Evolutionary conservation across 2,113 vertebrate genomes (phyloP).

Genomic region (Cebus imitator): DNA sequence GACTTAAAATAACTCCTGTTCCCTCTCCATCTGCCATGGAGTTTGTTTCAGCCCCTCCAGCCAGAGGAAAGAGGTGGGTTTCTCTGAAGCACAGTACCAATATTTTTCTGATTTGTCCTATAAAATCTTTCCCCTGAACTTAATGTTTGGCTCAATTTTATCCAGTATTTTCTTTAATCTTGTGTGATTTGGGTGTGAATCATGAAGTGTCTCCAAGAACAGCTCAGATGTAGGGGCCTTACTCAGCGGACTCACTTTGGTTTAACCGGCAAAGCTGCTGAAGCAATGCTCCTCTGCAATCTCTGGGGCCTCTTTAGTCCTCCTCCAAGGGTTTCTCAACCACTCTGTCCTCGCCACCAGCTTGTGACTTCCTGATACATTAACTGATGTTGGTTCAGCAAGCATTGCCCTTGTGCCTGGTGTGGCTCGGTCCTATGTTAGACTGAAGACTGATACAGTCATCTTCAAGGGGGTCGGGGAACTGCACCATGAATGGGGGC

Average conservation of each 20-base stretch:
- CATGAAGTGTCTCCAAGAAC: conserved; percentile 53
- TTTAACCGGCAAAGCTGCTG: background rate
- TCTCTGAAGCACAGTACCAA: conserved; percentile 63
- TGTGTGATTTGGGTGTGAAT: conserved; percentile 73
- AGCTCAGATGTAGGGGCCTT: conserved; percentile 17
- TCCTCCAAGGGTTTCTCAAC: background rate
- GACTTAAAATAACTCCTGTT: background rate
- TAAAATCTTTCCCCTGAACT: conserved; percentile 53
- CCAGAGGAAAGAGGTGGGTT: conserved; percentile 58
- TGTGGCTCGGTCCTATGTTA: background rate
- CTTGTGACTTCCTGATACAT: background rate
- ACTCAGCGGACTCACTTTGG: background rate
- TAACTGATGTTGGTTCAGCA: background rate
- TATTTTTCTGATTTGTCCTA: conserved; percentile 76
- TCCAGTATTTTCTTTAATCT: conserved; percentile 71
- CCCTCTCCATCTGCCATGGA: background rate
- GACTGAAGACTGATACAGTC: background rate
- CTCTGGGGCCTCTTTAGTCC: background rate
- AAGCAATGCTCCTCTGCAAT: background rate
- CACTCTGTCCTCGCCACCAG: background rate
- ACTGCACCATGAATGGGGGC: background rate
- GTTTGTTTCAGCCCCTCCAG: conserved; percentile 11
- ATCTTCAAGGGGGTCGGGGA: background rate
- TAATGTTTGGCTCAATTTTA: conserved; percentile 66
- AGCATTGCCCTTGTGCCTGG: background rate